phyloP scores from a whole-genome alignment of 2,888 invertebrate genomes.

The Drosophila ustulata region DNA sequence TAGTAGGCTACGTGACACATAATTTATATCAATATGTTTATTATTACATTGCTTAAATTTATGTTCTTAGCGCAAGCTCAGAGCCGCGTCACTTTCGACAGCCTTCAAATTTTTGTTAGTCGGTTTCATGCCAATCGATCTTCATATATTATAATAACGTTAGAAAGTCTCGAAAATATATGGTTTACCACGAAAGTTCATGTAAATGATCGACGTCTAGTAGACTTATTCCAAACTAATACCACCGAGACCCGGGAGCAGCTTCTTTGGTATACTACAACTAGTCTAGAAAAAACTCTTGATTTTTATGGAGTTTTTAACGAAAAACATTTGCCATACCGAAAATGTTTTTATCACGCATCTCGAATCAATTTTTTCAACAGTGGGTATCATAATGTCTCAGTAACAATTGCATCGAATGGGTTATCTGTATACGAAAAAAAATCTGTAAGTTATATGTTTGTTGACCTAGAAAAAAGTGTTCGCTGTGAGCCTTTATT shows the following conservation, averaged over 20 bases:
- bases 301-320: conserved; percentile 18
- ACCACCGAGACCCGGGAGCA: conserved; percentile 24
- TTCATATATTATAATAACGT: conserved; percentile 19
- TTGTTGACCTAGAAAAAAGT: conserved; percentile 15
- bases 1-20: no score
- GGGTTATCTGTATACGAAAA: conserved; percentile 17
- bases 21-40: no score
- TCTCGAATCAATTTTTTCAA: conserved; percentile 20
- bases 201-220: conserved; percentile 25
- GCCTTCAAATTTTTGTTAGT: conserved; percentile 29
- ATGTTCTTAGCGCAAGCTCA: neutral
- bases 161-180: conserved; percentile 21
- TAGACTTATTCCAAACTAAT: conserved; percentile 48
- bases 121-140: conserved; percentile 10
- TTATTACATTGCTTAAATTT: neutral
- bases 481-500: conserved; percentile 37
- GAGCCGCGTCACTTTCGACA: neutral
- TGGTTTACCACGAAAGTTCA: conserved; percentile 47
- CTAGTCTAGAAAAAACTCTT: conserved; percentile 17
- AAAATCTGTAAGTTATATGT: conserved; percentile 1
- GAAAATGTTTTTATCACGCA: conserved; percentile 32
- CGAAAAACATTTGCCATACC: conserved; percentile 23
- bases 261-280: conserved; percentile 36
- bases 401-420: conserved; percentile 14
- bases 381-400: conserved; percentile 25